Conservation (phyloP, 2,888 invertebrate genomes). For the Choreutis nemorana region DNA sequence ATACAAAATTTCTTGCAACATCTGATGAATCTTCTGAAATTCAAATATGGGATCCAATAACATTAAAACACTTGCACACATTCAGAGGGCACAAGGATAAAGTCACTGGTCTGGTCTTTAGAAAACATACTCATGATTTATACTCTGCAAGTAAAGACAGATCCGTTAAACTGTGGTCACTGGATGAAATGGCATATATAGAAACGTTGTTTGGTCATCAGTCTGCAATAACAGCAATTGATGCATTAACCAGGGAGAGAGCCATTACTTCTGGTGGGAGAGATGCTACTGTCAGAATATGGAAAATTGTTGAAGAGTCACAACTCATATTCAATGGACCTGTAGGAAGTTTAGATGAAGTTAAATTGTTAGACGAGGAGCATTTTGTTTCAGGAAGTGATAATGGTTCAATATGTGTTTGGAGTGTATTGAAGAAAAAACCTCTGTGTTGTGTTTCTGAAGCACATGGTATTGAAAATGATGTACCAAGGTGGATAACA, state of each 20-base stretch:
- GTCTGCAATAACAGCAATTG: slow-evolving; percentile 84
- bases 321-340: slow-evolving; percentile 94
- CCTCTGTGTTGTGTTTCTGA: slow-evolving; percentile 73
- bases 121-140: slow-evolving; percentile 84
- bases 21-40: slow-evolving; percentile 68
- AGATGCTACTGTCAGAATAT: slow-evolving; percentile 87
- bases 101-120: slow-evolving; percentile 83
- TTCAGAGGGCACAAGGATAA: slow-evolving; percentile 80
- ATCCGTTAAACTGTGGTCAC: slow-evolving; percentile 92
- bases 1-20: slow-evolving; percentile 81
- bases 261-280: slow-evolving; percentile 90
- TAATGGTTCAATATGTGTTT: slow-evolving; percentile 85
- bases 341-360: slow-evolving; percentile 81
- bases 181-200: slow-evolving; percentile 95
- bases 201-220: slow-evolving; percentile 97
- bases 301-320: slow-evolving; percentile 98
- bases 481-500: slow-evolving; percentile 86
- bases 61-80: slow-evolving; percentile 77
- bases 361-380: slow-evolving; percentile 91
- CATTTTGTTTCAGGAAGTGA: slow-evolving; percentile 93
- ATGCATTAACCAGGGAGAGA: slow-evolving; percentile 85
- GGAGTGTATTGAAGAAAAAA: slow-evolving; percentile 88
- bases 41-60: slow-evolving; percentile 84
- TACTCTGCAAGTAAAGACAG: slow-evolving; percentile 82
- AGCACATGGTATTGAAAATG: slow-evolving; percentile 80